Evolutionary conservation across 2,888 invertebrate species (phyloP).

Genomic region (Epicampocera succincta): DNA sequence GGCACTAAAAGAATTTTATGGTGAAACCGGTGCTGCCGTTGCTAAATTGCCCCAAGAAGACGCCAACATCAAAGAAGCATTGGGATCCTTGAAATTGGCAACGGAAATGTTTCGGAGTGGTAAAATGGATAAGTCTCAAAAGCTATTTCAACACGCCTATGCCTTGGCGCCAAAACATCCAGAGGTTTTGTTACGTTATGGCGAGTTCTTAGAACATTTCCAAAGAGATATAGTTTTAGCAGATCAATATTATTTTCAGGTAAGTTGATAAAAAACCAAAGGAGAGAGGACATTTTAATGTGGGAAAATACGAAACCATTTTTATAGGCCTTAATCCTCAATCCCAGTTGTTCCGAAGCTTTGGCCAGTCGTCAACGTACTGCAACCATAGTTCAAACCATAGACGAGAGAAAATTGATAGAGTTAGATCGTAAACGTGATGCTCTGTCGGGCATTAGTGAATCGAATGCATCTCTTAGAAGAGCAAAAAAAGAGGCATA

Average conservation of each 20-base stretch:
- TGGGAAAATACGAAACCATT: neutral
- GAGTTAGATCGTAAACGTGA: constrained; percentile 92
- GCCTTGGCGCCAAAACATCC: constrained; percentile 95
- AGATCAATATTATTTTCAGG: constrained; percentile 94
- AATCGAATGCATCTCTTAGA: constrained; percentile 89
- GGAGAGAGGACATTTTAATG: neutral
- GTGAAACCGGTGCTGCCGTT: constrained; percentile 73
- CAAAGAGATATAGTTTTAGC: constrained; percentile 93
- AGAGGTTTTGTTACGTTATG: constrained; percentile 94
- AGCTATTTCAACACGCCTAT: constrained; percentile 94
- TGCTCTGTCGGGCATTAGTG: constrained; percentile 90
- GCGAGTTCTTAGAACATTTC: constrained; percentile 94
- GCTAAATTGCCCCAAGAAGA: constrained; percentile 73
- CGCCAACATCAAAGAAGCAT: constrained; percentile 85
- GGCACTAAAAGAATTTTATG: constrained; percentile 75
- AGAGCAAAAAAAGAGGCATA: constrained; percentile 97
- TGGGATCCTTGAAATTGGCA: constrained; percentile 92
- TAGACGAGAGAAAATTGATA: constrained; percentile 85
- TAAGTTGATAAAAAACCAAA: constrained; percentile 69
- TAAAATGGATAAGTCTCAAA: constrained; percentile 92
- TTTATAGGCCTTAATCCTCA: constrained; percentile 87
- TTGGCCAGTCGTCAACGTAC: constrained; percentile 91
- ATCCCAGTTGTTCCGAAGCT: constrained; percentile 91
- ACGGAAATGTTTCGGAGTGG: constrained; percentile 91
- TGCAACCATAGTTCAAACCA: constrained; percentile 92